Evolutionary conservation across 2,113 vertebrate genomes (phyloP).

Genomic region (Coptodon bakossiorum): DNA sequence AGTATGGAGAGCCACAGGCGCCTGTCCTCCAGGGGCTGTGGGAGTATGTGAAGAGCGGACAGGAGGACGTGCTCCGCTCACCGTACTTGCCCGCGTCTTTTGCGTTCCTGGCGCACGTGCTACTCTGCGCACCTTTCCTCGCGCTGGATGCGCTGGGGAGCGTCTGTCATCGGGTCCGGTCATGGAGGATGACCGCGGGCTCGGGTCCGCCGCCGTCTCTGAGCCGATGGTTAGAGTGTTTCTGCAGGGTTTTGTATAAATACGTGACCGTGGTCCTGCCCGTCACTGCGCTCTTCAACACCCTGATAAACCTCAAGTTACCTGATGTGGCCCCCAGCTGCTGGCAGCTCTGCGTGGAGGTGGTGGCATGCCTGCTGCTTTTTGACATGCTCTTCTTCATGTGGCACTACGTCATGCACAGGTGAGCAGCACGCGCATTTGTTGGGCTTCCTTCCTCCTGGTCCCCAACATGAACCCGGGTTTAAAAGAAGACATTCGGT

Average conservation of each 20-base stretch:
- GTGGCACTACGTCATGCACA: constrained; percentile 64
- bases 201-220: background rate
- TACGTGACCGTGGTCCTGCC: constrained; percentile 57
- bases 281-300: constrained; percentile 35
- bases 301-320: background rate
- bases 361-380: constrained; percentile 53
- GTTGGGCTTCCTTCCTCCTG: background rate
- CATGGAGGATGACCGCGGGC: constrained; percentile 46
- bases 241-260: constrained; percentile 32
- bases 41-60: constrained; percentile 28
- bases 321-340: constrained; percentile 53
- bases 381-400: constrained; percentile 69
- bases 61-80: constrained; percentile 25
- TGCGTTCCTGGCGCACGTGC: constrained; percentile 57
- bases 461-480: background rate
- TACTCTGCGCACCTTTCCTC: constrained; percentile 64
- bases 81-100: constrained; percentile 34
- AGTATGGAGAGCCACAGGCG: background rate
- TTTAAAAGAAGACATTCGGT: background rate
- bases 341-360: constrained; percentile 41
- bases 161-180: constrained; percentile 7
- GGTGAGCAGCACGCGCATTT: constrained; percentile 33
- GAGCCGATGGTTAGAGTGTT: constrained; percentile 43
- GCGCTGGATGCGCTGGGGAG: constrained; percentile 48
- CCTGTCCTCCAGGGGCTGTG: constrained; percentile 59